Conservation (phyloP, 64 coral and sea anemone genomes). For the Montipora sp. region DNA sequence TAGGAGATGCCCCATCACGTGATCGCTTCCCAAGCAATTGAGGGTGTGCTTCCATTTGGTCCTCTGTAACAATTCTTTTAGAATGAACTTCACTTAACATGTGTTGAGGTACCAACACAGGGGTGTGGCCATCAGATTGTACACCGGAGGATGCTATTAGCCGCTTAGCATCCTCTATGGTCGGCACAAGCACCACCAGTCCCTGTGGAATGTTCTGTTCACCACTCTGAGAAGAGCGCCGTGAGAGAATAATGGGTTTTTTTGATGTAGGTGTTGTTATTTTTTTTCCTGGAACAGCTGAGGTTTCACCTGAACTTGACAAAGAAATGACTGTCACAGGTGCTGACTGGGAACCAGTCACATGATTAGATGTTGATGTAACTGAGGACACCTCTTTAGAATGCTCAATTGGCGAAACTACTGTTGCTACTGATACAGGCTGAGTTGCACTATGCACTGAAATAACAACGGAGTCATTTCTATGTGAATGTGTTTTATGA, state of each 20-base stretch:
- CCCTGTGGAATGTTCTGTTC: slow-evolving; percentile 82
- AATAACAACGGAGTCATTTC: neutral
- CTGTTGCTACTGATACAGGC: slow-evolving; percentile 26
- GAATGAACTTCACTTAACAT: slow-evolving; percentile 52
- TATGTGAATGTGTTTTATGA: neutral
- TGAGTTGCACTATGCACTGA: neutral
- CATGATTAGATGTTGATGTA: neutral
- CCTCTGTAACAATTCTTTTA: slow-evolving; percentile 9
- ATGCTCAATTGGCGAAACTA: slow-evolving; percentile 9
- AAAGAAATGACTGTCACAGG: slow-evolving; percentile 33
- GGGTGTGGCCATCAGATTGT: slow-evolving; percentile 63
- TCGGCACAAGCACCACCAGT: slow-evolving; percentile 86
- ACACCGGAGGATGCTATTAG: slow-evolving; percentile 82
- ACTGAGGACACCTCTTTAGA: neutral
- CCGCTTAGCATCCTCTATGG: slow-evolving; percentile 86
- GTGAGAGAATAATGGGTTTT: slow-evolving; percentile 86
- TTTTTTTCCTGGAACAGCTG: neutral
- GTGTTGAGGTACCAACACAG: slow-evolving; percentile 83
- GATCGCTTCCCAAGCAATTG: neutral
- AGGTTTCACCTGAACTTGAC: neutral
- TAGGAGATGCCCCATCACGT: neutral
- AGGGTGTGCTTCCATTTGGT: neutral
- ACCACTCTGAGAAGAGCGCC: slow-evolving; percentile 41
- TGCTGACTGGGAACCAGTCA: slow-evolving; percentile 22
- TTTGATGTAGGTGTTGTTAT: slow-evolving; percentile 42